phyloP scores from a whole-genome alignment of 1,140 invertebrate species.

The Coenobita brevimanus region DNA sequence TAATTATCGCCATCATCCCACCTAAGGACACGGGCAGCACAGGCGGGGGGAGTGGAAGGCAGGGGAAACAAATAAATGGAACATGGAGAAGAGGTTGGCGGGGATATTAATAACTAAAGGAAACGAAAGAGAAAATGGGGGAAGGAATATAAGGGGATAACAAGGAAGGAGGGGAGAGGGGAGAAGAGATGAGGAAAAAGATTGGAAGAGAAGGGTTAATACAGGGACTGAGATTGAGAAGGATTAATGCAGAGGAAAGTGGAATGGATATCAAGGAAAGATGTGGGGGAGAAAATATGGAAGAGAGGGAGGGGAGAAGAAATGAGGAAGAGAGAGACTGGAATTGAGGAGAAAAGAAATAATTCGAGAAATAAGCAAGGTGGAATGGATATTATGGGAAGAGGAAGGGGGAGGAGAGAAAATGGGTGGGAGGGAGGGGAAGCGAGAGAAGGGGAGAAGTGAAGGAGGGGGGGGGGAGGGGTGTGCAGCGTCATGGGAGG shows the following conservation, averaged over 20 bases:
- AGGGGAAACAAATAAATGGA: background rate
- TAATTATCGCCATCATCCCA: no score
- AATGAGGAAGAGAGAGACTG: background rate
- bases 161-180: background rate
- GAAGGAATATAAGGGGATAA: background rate
- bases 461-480: slow-evolving; percentile 1
- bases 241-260: no score
- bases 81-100: background rate
- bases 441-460: no score
- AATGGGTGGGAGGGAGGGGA: background rate
- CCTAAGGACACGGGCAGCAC: no score
- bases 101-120: background rate
- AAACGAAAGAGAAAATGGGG: background rate
- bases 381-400: background rate
- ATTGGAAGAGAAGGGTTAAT: background rate
- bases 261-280: background rate
- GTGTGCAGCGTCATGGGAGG: background rate
- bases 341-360: background rate
- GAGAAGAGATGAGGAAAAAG: no score
- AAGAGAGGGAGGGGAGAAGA: background rate
- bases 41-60: no score
- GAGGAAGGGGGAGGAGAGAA: background rate
- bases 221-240: background rate
- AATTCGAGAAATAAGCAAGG: background rate
- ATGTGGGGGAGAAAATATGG: background rate